Base-by-base conservation (phyloP, 1,140 invertebrate genomes). In the Sipha flava region DNA sequence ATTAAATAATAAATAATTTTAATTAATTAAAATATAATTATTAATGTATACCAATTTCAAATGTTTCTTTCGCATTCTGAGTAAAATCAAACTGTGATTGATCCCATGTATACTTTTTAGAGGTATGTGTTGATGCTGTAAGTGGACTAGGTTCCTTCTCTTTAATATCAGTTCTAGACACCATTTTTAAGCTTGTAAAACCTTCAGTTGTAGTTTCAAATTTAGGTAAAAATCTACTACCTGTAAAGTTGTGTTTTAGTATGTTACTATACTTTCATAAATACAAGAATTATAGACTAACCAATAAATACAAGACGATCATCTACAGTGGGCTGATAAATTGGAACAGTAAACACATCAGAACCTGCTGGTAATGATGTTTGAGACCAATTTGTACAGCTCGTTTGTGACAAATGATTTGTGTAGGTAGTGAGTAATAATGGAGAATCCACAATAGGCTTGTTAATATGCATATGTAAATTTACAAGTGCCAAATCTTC, bases 351-450 rank as follows among this genome's bases (percentile, higher is more conserved):
- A 80, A 84, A 84, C 10, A 91, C 91, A 86, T 93, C 91, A 80
- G 89, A 88, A 54, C 90, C 90, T 72, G 86, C 86, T 1, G 91
- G 90, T 83, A 92, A 87, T 5, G 91, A 92, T 64, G 90, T 91
- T 16, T 89, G 87, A 18, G 86, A 87, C 93, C 93, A 94, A 85
- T 94, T 94, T 23, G 83, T 85, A 82, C 92, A 93, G 43, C 54
- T 40, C 82, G 94, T 91, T 85, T 97, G 95, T 10, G 94, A 95
- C 83, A 98, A 88, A 86, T 98, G 95, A 83, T 92, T 93, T 81
- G 95, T 91, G 84, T 98, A 98, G 83, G 95, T 96, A 0, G 94
- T 94, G 94, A 98, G 96, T 0, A 98, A 87, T 29, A 98, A 85
- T 0, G 96, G 95, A 1, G 95, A 98, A 82, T 95, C 93, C 26